Evolutionary conservation across 2,888 invertebrate species (phyloP), one percentile per base, ranked within the genome.

Genomic region (Adelphocoris suturalis): DNA sequence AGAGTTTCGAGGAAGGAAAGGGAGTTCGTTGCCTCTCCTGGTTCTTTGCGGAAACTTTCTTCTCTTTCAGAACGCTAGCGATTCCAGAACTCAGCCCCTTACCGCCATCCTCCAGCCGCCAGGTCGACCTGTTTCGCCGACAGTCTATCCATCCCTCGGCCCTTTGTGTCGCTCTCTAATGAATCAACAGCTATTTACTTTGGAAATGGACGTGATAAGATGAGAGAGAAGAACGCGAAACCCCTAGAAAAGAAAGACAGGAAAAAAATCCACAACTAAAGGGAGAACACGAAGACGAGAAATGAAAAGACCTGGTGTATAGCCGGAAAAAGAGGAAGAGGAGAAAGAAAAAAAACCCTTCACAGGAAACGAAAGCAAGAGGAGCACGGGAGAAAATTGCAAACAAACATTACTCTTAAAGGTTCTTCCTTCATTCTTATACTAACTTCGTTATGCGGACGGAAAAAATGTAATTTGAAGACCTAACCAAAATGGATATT

Each of bases 161-260:
- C 78, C 61, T 61, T 85, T 85, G 85, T 85, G 61, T 61, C 46
- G 55, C 57, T 28, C 28, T 28, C 61, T 85, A 85, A 85, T 85
- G 85, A 85, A 85, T 61, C 55, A 85, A 61, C 85, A 61, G 85
- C 85, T 85, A 85, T 85, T 61, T 85, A 85, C 85, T 61, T n/a
- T 27, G 85, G 57, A 48, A 85, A 61, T 57, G 61, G 61, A 57
- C 57, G 85, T 85, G 57, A 85, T 85, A 55, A 85, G 84, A 57
- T 84, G 47, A n/a, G 37, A 46, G 80, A 80, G 19, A 23, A 27
- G 55, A 27, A 23, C 23, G 48, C 27, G 23, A 23, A 27, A 82
- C n/a, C 46, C 19, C 46, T 46, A 19, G 78, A 78, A 78, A 46
- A n/a, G 78, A 46, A 46, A 13, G 47, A 78, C 13, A 46, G 47